A percentile compares a stretch with the other conserved stretches of the same genome.
These are phyloP conservation scores for Pavo muticus DNA, from an alignment of 2,113 vertebrate genomes.

Conservation along the genomic window DNA sequence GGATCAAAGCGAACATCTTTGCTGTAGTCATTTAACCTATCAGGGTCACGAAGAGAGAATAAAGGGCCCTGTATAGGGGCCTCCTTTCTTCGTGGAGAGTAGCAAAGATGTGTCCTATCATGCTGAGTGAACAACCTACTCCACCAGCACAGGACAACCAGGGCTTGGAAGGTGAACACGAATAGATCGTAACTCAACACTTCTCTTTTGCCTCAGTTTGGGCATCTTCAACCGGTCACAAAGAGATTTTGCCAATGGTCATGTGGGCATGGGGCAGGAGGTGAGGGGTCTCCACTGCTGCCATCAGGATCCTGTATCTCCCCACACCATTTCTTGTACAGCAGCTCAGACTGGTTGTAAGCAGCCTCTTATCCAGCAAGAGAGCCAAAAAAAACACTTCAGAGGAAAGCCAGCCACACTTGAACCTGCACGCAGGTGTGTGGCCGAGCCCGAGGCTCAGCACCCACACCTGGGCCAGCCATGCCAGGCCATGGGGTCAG, in stretches of 20 bases:
- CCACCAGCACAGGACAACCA: background rate
- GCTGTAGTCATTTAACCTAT: background rate
- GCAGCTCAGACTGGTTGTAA: background rate
- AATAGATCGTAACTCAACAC: background rate
- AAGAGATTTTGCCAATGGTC: background rate
- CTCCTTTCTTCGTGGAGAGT: background rate
- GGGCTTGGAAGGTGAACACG: background rate
- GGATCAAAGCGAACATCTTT: conserved; percentile 16
- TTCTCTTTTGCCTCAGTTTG: background rate
- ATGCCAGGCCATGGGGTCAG: background rate
- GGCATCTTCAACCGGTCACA: background rate
- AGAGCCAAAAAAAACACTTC: background rate
- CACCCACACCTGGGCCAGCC: background rate
- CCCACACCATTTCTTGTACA: background rate
- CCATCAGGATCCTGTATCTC: background rate
- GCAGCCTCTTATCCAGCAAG: background rate
- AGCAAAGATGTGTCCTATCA: background rate
- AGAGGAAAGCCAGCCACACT: background rate
- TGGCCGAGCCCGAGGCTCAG: background rate
- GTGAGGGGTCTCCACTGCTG: background rate
- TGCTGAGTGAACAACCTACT: background rate
- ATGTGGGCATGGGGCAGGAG: rapidly evolving
- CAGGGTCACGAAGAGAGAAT: background rate
- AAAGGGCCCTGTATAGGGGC: background rate
- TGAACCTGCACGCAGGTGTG: background rate